Conservation (phyloP, 2,797 vertebrate species). For the Sciurus vulgaris region DNA sequence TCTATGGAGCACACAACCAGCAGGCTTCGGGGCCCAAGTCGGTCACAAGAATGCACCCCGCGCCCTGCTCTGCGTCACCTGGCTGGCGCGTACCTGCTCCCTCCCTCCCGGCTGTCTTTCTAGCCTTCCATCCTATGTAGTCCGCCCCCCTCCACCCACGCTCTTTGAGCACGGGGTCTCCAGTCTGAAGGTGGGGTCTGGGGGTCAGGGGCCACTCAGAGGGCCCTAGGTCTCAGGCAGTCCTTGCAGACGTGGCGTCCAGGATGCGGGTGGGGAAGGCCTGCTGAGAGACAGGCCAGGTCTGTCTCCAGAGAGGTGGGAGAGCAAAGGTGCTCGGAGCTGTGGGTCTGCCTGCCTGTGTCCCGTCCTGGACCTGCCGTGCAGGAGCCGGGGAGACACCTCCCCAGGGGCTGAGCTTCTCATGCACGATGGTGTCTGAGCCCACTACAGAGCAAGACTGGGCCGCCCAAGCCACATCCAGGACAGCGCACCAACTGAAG, state of each 20-base stretch:
- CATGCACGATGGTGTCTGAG: fast-evolving
- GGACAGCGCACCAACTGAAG: not conserved
- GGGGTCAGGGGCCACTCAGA: not conserved
- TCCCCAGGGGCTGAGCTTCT: too few relatives aligned
- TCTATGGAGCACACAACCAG: not conserved
- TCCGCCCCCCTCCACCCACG: fast-evolving
- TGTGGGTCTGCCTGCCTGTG: not conserved
- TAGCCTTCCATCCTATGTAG: not conserved
- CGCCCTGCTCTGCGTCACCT: too few relatives aligned
- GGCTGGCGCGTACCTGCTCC: too few relatives aligned
- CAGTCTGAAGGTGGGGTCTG: not conserved
- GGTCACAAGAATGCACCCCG: too few relatives aligned
- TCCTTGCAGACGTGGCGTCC: not conserved
- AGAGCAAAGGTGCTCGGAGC: fast-evolving
- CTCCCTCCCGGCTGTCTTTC: not conserved
- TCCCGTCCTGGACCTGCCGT: fast-evolving
- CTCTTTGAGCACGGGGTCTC: too few relatives aligned
- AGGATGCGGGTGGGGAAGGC: not conserved
- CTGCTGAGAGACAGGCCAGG: not conserved
- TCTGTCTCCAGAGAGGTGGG: too few relatives aligned
- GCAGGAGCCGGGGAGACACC: not conserved
- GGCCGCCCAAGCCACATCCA: fast-evolving
- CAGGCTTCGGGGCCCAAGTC: too few relatives aligned
- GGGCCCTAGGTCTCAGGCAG: too few relatives aligned
- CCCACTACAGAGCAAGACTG: too few relatives aligned